Evolutionary conservation across 2,888 invertebrate genomes (phyloP), one percentile per base, ranked within the genome.

Genomic region (Drosophila glabriapex): DNA sequence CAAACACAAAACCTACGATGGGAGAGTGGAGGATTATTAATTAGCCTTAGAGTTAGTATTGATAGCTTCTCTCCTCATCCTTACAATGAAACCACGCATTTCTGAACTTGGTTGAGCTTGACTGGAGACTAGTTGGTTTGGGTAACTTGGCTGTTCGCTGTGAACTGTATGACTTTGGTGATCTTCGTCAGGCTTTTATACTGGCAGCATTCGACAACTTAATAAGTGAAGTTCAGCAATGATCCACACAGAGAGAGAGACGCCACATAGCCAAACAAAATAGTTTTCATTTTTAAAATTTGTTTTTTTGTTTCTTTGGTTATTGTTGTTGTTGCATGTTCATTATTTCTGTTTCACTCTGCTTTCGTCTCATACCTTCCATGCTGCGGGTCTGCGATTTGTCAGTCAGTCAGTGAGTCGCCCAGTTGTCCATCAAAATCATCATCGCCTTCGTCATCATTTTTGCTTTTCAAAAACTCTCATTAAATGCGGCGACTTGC

Each of bases 21-120:
- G 22, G 29, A 5, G 19, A 29, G 9, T 3, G 14, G 12, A 37
- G 28, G 3, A 16, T 25, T 46, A 16, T 25, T 9, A 28, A 4
- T 25, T 49, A 31, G 52, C 7, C 2, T 10, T 35, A 14, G 10
- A 25, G 14, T 31, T 50, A 74, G 39, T 7, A 16, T 31, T 43
- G 22, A 43, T n/a, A 1, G 52, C 59, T 78, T 62, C 75, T 28
- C 31, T 29, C 4, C 16, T 33, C 5, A 16, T 41, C 73, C 92
- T 91, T 92, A 93, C 93, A 89, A 93, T 91, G 79, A 93, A 91
- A 88, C 92, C 92, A 93, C 92, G 92, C 93, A 93, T 93, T 89
- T 92, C 90, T 83, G 53, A 73, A 82, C 87, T 92, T 91, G 78
- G 83, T 68, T 92, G 91, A 91, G 87, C 85, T 83, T 54, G 76